Base-by-base conservation (phyloP, 2,113 vertebrate species). In the Solea solea region DNA sequence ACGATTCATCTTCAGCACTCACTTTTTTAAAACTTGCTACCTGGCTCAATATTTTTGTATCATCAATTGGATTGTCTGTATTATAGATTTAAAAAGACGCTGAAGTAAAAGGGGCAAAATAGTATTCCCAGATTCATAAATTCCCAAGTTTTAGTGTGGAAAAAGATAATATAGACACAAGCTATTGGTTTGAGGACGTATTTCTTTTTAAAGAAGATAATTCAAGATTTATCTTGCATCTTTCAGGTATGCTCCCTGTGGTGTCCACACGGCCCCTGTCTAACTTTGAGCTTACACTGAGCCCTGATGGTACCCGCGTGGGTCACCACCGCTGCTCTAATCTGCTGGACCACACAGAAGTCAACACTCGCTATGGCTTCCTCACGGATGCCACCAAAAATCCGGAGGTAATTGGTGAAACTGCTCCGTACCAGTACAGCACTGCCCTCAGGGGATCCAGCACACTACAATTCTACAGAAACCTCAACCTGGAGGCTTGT, bases 301-400 rank as follows among this genome's bases (percentile, higher is more conserved):
- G 97, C 77, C 96, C 95, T 0, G 97, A 98, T 10, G 97, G 96
- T 42, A 96, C 95, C 3, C 95, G 97, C 8, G 95, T 95, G 21
- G 97, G 96, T 39, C 96, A 96, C 89, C 97, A 99, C 78, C 96
- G 93, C 61, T 99, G 97, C 84, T 99, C 97, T 75, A 99, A 98
- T 85, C 88, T 99, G 54, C 74, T 98, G 88, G 95, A 98, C 85
- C 94, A 94, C 59, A 89, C 90, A 0, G 97, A 99, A 91, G 93
- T 97, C 55, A 94, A 89, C 80, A 99, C 97, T 4, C 96, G 92
- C 59, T 90, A 97, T 0, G 95, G 96, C 9, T 99, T 99, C 86
- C 84, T 98, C 41, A 97, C 94, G 1, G 89, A 95, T 0, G 92
- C 93, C 66, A 95, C 93, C 6, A 94, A 89, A 76, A 95, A 95